phyloP scores from a whole-genome alignment of 2,797 vertebrate species.

The Poeciliopsis presidionis region DNA sequence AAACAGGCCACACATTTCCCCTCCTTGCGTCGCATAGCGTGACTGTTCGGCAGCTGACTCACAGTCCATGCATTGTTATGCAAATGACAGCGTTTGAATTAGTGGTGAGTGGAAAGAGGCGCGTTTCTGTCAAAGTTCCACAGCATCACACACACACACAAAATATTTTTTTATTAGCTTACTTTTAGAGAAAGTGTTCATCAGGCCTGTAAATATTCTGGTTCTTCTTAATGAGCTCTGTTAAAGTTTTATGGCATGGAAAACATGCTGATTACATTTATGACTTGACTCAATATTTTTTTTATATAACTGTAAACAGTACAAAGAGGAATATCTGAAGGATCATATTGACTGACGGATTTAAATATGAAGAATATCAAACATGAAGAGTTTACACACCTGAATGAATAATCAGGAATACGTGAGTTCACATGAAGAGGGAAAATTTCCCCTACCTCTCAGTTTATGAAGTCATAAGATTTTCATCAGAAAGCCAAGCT shows the following conservation, averaged over 20 bases:
- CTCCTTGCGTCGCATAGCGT: background rate
- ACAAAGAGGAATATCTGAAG: background rate
- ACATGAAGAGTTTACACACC: background rate
- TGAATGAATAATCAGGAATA: background rate
- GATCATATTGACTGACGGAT: background rate
- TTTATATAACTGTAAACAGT: background rate
- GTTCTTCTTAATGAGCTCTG: background rate
- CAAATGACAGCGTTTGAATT: slow-evolving; percentile 54
- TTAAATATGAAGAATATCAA: background rate
- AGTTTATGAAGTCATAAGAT: background rate
- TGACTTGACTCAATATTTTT: background rate
- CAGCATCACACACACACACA: background rate
- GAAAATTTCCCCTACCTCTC: background rate
- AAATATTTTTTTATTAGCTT: slow-evolving; percentile 28
- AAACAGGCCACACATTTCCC: slow-evolving; percentile 30
- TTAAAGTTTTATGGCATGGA: background rate
- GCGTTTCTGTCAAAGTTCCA: slow-evolving; percentile 21
- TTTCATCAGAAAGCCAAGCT: background rate
- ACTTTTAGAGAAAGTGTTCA: background rate
- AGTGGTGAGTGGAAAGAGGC: slow-evolving; percentile 34
- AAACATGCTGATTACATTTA: background rate
- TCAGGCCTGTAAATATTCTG: background rate
- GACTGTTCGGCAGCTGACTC: slow-evolving; percentile 40
- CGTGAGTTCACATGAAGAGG: background rate
- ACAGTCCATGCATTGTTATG: slow-evolving; percentile 55